Conservation (phyloP, 2,888 invertebrate genomes). For the Caprella mutica region DNA sequence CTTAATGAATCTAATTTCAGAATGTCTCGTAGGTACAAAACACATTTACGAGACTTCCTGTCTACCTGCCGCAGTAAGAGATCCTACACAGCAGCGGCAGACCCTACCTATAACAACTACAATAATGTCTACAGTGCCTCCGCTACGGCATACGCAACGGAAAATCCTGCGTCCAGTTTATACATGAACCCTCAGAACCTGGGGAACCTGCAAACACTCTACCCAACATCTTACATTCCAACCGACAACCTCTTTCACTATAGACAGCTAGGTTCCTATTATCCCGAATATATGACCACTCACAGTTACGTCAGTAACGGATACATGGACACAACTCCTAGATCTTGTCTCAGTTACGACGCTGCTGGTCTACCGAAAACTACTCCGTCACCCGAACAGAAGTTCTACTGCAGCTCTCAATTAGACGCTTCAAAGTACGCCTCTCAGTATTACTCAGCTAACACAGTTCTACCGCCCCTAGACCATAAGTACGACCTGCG, state of each 20-base stretch:
- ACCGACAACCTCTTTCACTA: constrained; percentile 85
- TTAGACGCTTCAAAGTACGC: constrained; percentile 33
- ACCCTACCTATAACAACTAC: constrained; percentile 34
- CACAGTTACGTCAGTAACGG: constrained; percentile 34
- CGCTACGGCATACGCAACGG: constrained; percentile 36
- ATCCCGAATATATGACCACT: constrained; percentile 52
- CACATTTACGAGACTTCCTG: constrained; percentile 80
- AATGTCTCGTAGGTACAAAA: constrained; percentile 81
- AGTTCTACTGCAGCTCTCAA: constrained; percentile 29
- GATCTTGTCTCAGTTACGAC: constrained; percentile 37
- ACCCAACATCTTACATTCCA: constrained; percentile 41
- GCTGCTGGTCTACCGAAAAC: neutral
- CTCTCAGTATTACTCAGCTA: constrained; percentile 26
- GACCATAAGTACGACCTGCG: constrained; percentile 33
- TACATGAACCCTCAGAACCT: constrained; percentile 58
- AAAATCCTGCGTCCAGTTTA: constrained; percentile 44
- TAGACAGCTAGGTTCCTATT: constrained; percentile 70
- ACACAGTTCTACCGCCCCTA: constrained; percentile 27
- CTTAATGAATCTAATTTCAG: too few relatives aligned
- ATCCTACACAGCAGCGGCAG: constrained; percentile 40
- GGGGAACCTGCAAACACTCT: constrained; percentile 29
- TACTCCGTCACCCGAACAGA: constrained; percentile 30
- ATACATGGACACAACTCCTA: constrained; percentile 36
- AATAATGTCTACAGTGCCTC: constrained; percentile 32
- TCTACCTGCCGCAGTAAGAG: constrained; percentile 81